Evolutionary conservation across 2,888 invertebrate species (phyloP).

Genomic region (Cinara cedri): DNA sequence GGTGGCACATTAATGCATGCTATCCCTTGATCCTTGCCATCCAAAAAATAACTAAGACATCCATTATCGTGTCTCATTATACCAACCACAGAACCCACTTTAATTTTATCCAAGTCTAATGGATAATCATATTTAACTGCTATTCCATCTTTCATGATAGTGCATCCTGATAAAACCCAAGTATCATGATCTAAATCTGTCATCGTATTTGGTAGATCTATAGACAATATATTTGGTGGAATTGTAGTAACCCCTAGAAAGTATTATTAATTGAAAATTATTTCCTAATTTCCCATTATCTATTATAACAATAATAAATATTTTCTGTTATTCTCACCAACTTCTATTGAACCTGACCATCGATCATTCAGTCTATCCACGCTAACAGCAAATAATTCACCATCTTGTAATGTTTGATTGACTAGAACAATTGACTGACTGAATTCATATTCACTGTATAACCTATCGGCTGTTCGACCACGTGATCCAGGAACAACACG

Average conservation of each 20-base stretch:
- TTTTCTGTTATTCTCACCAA: constrained; percentile 72
- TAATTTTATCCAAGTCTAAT: constrained; percentile 82
- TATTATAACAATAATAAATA: constrained; percentile 24
- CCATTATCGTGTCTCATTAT: constrained; percentile 87
- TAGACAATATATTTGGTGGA: constrained; percentile 80
- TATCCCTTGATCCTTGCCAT: constrained; percentile 84
- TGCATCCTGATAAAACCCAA: constrained; percentile 87
- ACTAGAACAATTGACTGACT: constrained; percentile 94
- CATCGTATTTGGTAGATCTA: constrained; percentile 83
- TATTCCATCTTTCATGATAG: constrained; percentile 88
- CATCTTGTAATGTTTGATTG: constrained; percentile 83
- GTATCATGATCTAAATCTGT: constrained; percentile 91
- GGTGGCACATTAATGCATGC: constrained; percentile 80
- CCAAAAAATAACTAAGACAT: constrained; percentile 82
- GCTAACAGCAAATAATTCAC: constrained; percentile 89
- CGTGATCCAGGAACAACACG: constrained; percentile 74
- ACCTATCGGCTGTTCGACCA: constrained; percentile 83
- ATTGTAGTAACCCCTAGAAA: constrained; percentile 80
- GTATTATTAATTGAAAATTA: constrained; percentile 10
- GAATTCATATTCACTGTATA: constrained; percentile 88
- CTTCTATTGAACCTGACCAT: constrained; percentile 92
- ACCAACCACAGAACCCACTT: constrained; percentile 72
- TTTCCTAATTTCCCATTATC: background rate
- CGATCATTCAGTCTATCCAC: constrained; percentile 90
- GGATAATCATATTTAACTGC: constrained; percentile 84